Evolutionary conservation across 2,113 vertebrate species (phyloP).

Genomic region (Ammodytes marinus): DNA sequence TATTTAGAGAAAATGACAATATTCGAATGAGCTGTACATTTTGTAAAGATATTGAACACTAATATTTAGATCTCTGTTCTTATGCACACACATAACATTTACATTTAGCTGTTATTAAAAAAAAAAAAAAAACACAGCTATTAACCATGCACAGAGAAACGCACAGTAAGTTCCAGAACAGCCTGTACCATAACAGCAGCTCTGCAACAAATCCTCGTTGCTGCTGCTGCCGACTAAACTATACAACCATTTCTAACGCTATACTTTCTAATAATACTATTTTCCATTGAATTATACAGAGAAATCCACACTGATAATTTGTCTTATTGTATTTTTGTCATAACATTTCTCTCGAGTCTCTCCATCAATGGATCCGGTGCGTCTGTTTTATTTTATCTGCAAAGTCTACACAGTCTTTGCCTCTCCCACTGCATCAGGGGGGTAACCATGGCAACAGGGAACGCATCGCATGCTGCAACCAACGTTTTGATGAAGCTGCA

Average conservation of each 20-base stretch:
- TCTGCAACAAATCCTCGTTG: neutral
- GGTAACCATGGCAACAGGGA: conserved; percentile 53
- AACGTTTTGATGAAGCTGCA: conserved; percentile 13
- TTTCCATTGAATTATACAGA: neutral
- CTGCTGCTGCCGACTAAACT: neutral
- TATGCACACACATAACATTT: neutral
- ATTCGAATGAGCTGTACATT: too few relatives aligned
- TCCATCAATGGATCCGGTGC: neutral
- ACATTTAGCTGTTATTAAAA: neutral
- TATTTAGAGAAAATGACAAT: neutral
- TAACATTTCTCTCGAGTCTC: neutral
- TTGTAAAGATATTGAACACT: too few relatives aligned
- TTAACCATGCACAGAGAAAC: neutral
- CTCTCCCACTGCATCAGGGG: conserved; percentile 10
- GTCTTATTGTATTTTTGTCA: neutral
- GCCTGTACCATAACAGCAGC: neutral
- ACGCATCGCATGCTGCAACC: conserved; percentile 15
- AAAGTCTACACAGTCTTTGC: neutral
- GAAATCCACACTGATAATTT: neutral
- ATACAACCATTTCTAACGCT: neutral
- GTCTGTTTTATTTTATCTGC: conserved; percentile 13
- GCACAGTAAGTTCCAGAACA: neutral
- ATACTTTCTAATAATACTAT: neutral
- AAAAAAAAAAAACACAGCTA: neutral
- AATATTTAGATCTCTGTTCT: neutral